phyloP scores from a whole-genome alignment of 2,797 vertebrate species.

The Botia almorhae region DNA sequence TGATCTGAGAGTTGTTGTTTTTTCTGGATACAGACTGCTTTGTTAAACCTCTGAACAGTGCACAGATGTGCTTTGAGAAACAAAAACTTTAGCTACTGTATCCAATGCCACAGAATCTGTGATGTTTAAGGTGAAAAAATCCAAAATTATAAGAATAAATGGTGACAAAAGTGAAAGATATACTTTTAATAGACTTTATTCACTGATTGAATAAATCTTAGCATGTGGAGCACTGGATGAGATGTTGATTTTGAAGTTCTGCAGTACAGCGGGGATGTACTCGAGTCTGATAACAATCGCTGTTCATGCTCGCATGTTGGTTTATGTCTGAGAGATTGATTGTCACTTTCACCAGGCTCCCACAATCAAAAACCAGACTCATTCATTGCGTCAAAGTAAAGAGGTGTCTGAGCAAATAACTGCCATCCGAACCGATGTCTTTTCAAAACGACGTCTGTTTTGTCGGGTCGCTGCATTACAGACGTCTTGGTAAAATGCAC shows the following conservation, averaged over 20 bases:
- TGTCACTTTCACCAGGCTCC: not conserved
- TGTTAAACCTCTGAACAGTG: conserved; percentile 7
- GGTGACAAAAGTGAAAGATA: not conserved
- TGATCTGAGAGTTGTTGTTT: conserved; percentile 59
- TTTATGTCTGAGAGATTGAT: not conserved
- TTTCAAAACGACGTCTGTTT: conserved; percentile 4
- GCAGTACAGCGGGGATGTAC: not conserved
- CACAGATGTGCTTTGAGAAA: conserved; percentile 32
- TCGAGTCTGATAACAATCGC: conserved; percentile 7
- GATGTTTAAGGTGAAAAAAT: not conserved
- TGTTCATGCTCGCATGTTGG: not conserved
- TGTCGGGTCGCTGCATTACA: conserved; percentile 8
- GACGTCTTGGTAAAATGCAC: conserved; percentile 60
- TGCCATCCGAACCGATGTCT: not conserved
- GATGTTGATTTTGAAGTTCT: not conserved
- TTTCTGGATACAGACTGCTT: conserved; percentile 54
- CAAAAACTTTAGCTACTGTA: conserved; percentile 16
- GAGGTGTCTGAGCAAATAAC: not conserved
- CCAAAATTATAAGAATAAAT: conserved; percentile 9
- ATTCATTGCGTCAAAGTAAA: not conserved
- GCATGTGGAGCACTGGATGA: not conserved
- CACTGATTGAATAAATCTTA: not conserved
- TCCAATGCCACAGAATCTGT: conserved; percentile 4
- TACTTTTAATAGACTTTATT: not conserved
- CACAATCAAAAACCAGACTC: not conserved